Conservation (phyloP, 2,797 vertebrate genomes). For the Hapalemur alaotrensis region DNA sequence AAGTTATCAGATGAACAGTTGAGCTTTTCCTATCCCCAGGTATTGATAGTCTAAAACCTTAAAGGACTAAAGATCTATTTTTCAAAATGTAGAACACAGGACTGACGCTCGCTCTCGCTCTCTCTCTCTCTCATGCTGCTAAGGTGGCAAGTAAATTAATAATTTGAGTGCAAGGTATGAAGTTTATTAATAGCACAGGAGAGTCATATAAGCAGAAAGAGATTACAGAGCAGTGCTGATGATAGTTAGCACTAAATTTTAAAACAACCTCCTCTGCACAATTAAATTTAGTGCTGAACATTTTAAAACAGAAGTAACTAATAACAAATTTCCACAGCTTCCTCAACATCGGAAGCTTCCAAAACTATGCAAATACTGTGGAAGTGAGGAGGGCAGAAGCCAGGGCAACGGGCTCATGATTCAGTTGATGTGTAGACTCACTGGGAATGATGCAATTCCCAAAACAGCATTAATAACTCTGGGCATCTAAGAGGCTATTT, state of each 20-base stretch:
- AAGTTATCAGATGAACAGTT: not conserved
- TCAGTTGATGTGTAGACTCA: not conserved
- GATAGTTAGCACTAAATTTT: not conserved
- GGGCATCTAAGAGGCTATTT: constrained; percentile 23
- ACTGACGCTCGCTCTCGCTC: not conserved
- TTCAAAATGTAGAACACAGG: constrained; percentile 1
- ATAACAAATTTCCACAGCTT: not conserved
- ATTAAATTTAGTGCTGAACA: not conserved
- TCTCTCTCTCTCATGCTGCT: not conserved
- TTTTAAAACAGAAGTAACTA: not conserved
- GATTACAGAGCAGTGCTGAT: not conserved
- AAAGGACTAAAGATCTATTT: constrained; percentile 29
- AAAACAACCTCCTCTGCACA: not conserved
- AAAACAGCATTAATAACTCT: not conserved
- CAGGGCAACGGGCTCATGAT: not conserved
- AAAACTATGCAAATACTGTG: not conserved
- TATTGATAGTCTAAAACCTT: constrained; percentile 35
- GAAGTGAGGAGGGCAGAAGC: not conserved
- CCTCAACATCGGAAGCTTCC: not conserved
- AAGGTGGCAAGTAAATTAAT: constrained; percentile 30
- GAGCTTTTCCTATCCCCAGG: not conserved
- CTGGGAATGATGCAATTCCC: not conserved
- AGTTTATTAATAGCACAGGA: constrained; percentile 42
- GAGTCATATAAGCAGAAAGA: not conserved
- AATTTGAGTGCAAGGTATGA: constrained; percentile 7